These are phyloP conservation scores for Charanyca ferruginea DNA, from an alignment of 2,888 invertebrate genomes.

Conservation along the genomic window DNA sequence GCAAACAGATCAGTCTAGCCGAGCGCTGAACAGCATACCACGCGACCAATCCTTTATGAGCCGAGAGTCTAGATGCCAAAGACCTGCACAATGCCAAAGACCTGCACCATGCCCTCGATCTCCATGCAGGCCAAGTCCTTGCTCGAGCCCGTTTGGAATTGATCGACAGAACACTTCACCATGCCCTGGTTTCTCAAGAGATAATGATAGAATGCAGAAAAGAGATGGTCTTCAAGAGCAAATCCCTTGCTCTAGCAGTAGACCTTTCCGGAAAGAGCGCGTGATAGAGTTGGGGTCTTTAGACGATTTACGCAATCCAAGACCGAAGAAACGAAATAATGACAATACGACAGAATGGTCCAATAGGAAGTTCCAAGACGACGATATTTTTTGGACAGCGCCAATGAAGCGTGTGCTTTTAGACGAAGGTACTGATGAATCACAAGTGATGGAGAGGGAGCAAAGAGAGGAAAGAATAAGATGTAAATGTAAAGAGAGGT, in stretches of 20 bases:
- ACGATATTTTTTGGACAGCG: slow-evolving; percentile 54
- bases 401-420: slow-evolving; percentile 43
- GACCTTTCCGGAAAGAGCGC: slow-evolving; percentile 35
- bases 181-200: slow-evolving; percentile 10
- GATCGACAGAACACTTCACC: slow-evolving; percentile 20
- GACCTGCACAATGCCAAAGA: slow-evolving; percentile 6
- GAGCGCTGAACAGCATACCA: neutral
- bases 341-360: slow-evolving; percentile 39
- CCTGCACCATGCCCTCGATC: slow-evolving; percentile 8
- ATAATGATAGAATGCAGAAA: slow-evolving; percentile 23
- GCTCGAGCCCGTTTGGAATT: slow-evolving; percentile 25
- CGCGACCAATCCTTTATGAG: slow-evolving; percentile 11
- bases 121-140: slow-evolving; percentile 26
- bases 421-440: slow-evolving; percentile 44
- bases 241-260: slow-evolving; percentile 14
- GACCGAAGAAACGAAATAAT: slow-evolving; percentile 34
- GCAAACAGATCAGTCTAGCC: neutral
- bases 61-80: neutral
- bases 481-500: slow-evolving; percentile 60
- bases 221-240: slow-evolving; percentile 44
- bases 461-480: slow-evolving; percentile 53
- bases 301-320: slow-evolving; percentile 42
- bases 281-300: slow-evolving; percentile 57
- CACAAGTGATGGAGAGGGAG: slow-evolving; percentile 49
- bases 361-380: slow-evolving; percentile 37